Percentiles rank a stretch among this genome's conserved stretches.
phyloP scores from a whole-genome alignment of 2,113 vertebrate genomes.

The Phycodurus eques region DNA sequence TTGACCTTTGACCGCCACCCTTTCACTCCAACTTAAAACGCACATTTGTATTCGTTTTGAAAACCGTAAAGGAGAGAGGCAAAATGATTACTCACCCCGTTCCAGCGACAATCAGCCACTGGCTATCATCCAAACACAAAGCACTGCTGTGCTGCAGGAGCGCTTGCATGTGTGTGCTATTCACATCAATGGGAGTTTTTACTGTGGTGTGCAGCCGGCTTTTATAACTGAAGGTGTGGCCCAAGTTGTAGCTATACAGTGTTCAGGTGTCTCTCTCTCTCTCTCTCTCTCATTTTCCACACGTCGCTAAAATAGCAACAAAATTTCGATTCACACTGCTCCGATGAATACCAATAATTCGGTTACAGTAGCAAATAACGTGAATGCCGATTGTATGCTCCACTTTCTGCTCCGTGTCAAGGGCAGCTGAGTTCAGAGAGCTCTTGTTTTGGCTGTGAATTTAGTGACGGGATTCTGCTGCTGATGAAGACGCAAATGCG shows the following conservation, averaged over 20 bases:
- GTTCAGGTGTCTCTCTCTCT: not conserved
- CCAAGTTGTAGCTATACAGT: not conserved
- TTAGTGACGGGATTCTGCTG: not conserved
- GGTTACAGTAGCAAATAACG: not conserved
- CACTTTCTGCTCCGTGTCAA: no score
- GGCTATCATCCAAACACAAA: not conserved
- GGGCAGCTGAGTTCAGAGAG: not conserved
- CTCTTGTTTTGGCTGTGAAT: not conserved
- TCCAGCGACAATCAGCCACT: not conserved
- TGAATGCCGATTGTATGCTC: not conserved
- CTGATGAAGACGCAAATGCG: no score
- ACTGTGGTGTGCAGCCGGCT: not conserved
- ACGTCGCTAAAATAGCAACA: not conserved
- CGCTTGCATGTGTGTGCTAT: constrained; percentile 2
- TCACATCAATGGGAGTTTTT: constrained; percentile 9
- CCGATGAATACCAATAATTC: not conserved
- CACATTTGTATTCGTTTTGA: not conserved
- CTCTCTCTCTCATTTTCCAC: not conserved
- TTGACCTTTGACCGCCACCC: not conserved
- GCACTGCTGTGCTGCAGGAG: not conserved
- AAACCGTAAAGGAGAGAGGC: not conserved
- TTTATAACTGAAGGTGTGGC: constrained; percentile 39
- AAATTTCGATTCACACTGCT: not conserved
- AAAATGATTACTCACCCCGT: not conserved
- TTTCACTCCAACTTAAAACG: not conserved